phyloP scores from a whole-genome alignment of 1,140 invertebrate genomes.

The Micrasema minimum region DNA sequence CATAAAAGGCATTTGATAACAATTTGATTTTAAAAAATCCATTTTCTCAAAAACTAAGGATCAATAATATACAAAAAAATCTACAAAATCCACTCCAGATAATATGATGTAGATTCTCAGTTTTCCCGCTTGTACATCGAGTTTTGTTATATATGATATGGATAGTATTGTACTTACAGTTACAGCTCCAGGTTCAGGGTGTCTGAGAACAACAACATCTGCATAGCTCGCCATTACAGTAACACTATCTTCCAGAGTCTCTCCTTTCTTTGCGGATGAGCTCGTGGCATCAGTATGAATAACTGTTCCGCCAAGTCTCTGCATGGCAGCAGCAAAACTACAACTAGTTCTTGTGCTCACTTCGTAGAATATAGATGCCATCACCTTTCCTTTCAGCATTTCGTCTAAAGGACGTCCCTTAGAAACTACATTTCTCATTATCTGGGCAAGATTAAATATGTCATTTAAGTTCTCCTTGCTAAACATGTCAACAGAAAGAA shows the following conservation, averaged over 20 bases:
- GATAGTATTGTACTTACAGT: slow-evolving; percentile 73
- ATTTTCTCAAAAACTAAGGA: no score
- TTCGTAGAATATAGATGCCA: slow-evolving; percentile 98
- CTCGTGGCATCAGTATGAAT: slow-evolving; percentile 88
- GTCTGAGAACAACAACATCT: slow-evolving; percentile 93
- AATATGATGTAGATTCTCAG: no score
- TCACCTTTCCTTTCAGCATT: slow-evolving; percentile 91
- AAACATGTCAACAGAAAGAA: slow-evolving; percentile 88
- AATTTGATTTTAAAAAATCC: no score
- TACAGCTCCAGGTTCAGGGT: slow-evolving; percentile 93
- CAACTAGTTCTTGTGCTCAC: slow-evolving; percentile 95
- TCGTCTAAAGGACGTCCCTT: slow-evolving; percentile 89
- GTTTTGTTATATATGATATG: no score
- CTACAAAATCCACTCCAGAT: no score
- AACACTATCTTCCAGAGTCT: slow-evolving; percentile 92
- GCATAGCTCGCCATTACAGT: slow-evolving; percentile 87
- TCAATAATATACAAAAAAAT: no score
- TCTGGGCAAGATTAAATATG: slow-evolving; percentile 94
- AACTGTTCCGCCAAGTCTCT: slow-evolving; percentile 91
- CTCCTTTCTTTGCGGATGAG: slow-evolving; percentile 97
- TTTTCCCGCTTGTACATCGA: no score
- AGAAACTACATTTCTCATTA: slow-evolving; percentile 81
- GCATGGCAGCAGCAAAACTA: slow-evolving; percentile 97
- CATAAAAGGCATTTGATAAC: no score
- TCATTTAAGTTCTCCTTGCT: slow-evolving; percentile 91